phyloP scores from a whole-genome alignment of 2,888 invertebrate genomes.

The Pyrocoelia pectoralis region DNA sequence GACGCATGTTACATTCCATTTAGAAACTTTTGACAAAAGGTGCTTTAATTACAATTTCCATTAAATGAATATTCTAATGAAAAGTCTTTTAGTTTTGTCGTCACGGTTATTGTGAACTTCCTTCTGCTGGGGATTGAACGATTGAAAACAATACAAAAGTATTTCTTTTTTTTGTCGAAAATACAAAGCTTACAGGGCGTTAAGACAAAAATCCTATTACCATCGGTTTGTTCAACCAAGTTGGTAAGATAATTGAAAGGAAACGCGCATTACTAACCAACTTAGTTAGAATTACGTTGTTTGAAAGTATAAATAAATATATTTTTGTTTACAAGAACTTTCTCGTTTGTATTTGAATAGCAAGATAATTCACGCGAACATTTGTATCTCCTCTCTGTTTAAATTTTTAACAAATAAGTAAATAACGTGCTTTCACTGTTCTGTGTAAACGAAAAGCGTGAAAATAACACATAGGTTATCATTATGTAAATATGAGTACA shows the following conservation, averaged over 20 bases:
- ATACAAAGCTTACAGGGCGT: not conserved
- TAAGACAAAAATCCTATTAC: not conserved
- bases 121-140: not conserved
- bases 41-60: not conserved
- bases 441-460: too few species aligned
- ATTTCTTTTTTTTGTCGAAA: not conserved
- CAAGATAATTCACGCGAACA: too few species aligned
- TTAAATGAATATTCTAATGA: not conserved
- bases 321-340: too few species aligned
- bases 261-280: not conserved
- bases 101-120: not conserved
- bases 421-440: too few species aligned
- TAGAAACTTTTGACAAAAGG: conserved; percentile 4
- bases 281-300: not conserved
- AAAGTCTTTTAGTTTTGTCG: not conserved
- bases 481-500: too few species aligned
- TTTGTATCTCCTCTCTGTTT: too few species aligned
- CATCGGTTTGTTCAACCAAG: not conserved
- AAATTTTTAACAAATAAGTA: too few species aligned
- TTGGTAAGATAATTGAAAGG: not conserved
- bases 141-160: not conserved
- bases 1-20: not conserved
- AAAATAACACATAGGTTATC: too few species aligned
- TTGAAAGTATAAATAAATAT: too few species aligned
- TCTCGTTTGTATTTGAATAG: too few species aligned